Base-by-base conservation (phyloP, 2,888 invertebrate species). In the Malthinus seriepunctatus region DNA sequence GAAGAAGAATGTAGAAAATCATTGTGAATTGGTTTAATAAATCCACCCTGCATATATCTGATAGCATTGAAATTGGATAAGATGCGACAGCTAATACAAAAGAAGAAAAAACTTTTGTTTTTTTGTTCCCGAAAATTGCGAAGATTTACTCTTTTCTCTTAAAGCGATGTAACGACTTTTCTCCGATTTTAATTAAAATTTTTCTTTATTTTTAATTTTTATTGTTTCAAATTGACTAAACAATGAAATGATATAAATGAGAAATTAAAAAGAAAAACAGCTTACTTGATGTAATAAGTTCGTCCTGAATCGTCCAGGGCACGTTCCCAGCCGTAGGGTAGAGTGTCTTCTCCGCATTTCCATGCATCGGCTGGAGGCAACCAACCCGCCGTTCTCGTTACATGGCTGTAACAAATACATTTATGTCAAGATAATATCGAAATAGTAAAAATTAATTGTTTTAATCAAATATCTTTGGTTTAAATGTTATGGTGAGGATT, bases 311-410 rank as follows among this genome's bases (percentile, higher is more conserved):
- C 86, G 78, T 95, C 95, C 63, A 90, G 79, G 15, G 93, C 95
- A 73, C 90, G 86, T 76, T 95, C 95, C 94, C 95, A 95, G 9
- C 95, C 95, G 74, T 91, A 95, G 0, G 95, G 94, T 56, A 95
- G 82, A 45, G 88, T 84, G 56, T 86, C 83, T 67, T 76, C 78
- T 71, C 80, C 74, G 76, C 73, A 74, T 79, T 76, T 81, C 95
- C 95, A 95, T 72, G 88, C 87, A 75, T 93, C 93, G 15, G 88
- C 87, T 2, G 95, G 94, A 0, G 95, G 95, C 66, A 95, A 79
- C 95, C 95, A 95, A 70, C 90, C 89, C 1, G 93, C 89, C 0
- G 90, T 88, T 70, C 90, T 84, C 14, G 90, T 90, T 73, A 89
- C 84, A 80, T 93, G 93, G 77, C 94, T 94, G 83, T 32, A 87